A percentile compares a stretch with the other conserved stretches of the same genome.
phyloP scores from a whole-genome alignment of 2,888 invertebrate genomes.

The Lathronympha strigana region DNA sequence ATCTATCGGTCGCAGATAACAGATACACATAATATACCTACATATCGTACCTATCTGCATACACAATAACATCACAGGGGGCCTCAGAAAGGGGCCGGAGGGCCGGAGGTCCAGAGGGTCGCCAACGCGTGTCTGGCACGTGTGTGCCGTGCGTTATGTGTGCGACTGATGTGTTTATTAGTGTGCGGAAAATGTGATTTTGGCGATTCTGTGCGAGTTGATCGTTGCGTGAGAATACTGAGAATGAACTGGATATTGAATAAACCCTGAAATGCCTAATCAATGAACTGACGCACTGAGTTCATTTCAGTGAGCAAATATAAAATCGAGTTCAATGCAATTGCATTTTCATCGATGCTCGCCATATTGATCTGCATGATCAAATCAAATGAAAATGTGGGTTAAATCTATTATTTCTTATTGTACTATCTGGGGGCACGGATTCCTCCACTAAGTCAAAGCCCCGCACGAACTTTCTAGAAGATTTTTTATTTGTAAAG shows the following conservation, averaged over 20 bases:
- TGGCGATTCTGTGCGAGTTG: conserved; percentile 19
- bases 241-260: conserved; percentile 28
- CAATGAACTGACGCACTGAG: background rate
- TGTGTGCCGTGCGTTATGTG: conserved; percentile 54
- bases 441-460: no score
- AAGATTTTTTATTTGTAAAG: background rate
- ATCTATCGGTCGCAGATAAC: background rate
- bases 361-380: no score
- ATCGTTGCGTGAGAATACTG: conserved; percentile 41
- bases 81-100: conserved; percentile 26
- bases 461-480: no score
- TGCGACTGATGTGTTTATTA: conserved; percentile 66
- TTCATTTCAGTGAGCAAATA: background rate
- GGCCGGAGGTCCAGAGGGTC: conserved; percentile 26
- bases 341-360: background rate
- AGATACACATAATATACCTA: background rate
- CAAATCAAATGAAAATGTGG: background rate
- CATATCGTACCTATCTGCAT: conserved; percentile 11
- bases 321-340: no score
- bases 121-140: conserved; percentile 53
- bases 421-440: no score
- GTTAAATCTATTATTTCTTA: no score
- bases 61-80: conserved; percentile 22
- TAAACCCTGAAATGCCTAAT: background rate
- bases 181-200: conserved; percentile 48